Conservation (phyloP, 2,113 vertebrate genomes). For the Rhynchomys soricoides region DNA sequence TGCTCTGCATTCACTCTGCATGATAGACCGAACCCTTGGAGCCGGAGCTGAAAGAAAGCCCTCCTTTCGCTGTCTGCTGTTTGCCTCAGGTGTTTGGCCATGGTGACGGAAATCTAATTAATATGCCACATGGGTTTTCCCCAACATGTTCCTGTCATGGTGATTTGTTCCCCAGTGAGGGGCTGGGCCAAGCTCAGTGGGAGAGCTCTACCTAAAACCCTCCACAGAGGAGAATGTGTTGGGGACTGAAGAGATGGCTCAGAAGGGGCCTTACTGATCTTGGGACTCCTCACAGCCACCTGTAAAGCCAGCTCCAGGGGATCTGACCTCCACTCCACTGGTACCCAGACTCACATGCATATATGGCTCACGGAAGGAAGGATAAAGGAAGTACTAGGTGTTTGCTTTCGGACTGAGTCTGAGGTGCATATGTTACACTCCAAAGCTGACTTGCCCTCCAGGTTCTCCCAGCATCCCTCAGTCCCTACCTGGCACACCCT, state of each 20-base stretch:
- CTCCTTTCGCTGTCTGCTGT: background rate
- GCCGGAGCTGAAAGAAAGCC: background rate
- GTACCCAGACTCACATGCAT: background rate
- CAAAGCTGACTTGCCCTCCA: too few species aligned
- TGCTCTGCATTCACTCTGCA: background rate
- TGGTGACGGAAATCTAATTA: background rate
- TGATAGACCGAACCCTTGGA: background rate
- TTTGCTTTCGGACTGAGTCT: too few species aligned
- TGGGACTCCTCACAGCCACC: background rate
- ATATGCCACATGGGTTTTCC: too few species aligned
- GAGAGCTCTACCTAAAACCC: background rate
- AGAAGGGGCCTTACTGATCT: background rate
- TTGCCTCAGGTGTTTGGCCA: background rate
- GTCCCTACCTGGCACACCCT: too few species aligned
- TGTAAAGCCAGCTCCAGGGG: background rate
- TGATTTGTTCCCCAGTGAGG: background rate
- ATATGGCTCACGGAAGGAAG: background rate
- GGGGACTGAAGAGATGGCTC: background rate
- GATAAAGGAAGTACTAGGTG: too few species aligned
- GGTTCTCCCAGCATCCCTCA: too few species aligned
- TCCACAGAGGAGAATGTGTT: background rate
- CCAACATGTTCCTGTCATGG: background rate
- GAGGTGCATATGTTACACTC: too few species aligned
- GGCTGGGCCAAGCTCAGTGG: background rate
- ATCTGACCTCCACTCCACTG: background rate